Percentiles rank a stretch among this genome's conserved stretches.
phyloP scores from a whole-genome alignment of 1,140 invertebrate species.

The Diachasmimorpha longicaudata region DNA sequence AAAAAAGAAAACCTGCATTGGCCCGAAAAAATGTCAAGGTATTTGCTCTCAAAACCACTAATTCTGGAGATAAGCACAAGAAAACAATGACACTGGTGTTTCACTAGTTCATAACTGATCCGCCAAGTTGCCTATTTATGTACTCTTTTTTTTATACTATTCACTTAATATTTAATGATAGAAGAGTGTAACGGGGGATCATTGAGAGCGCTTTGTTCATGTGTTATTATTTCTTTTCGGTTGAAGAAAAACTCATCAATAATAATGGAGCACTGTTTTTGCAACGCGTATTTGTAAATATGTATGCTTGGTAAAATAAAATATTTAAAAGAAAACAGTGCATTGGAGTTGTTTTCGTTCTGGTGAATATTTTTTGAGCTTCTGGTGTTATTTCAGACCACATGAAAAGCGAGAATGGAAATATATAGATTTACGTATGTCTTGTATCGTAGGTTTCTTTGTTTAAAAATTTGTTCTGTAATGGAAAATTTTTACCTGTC shows the following conservation, averaged over 20 bases:
- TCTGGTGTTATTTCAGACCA: too few species aligned
- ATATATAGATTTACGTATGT: too few species aligned
- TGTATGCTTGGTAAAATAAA: constrained; percentile 50
- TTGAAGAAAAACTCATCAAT: neutral
- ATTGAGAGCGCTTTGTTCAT: neutral
- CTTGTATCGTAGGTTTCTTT: too few species aligned
- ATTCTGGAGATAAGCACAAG: too few species aligned
- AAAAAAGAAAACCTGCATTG: too few species aligned
- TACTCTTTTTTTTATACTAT: constrained; percentile 23
- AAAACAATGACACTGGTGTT: neutral
- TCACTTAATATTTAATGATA: neutral
- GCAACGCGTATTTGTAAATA: constrained; percentile 49
- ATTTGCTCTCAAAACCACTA: too few species aligned
- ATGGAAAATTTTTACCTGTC: too few species aligned
- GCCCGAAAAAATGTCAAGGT: too few species aligned
- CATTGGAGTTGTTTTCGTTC: neutral
- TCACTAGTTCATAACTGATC: neutral
- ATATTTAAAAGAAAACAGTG: constrained; percentile 27
- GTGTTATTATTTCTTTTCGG: neutral
- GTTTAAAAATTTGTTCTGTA: too few species aligned
- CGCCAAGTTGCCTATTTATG: constrained; percentile 8
- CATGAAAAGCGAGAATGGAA: too few species aligned
- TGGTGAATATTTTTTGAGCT: neutral
- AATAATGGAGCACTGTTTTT: constrained; percentile 35
- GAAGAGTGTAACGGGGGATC: neutral